A percentile compares a stretch with the other conserved stretches of the same genome.
Evolutionary conservation across 2,888 invertebrate species (phyloP).

Genomic region (Tuta absoluta): DNA sequence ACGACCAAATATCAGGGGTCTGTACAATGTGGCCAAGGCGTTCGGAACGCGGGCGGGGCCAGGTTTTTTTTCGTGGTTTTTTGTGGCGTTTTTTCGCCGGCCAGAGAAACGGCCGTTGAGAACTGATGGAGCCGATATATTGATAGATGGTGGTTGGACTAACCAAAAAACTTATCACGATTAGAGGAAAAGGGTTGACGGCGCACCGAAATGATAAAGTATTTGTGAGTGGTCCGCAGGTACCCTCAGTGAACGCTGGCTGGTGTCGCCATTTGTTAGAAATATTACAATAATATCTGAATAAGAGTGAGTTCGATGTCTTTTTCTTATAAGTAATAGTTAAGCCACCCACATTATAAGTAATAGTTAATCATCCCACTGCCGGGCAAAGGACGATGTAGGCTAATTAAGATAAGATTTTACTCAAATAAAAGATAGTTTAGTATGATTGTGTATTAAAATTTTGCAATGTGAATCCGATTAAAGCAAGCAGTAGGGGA

Average conservation of each 20-base stretch:
- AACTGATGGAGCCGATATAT: slow-evolving; percentile 30
- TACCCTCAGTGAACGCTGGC: slow-evolving; percentile 6
- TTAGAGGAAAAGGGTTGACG: slow-evolving; percentile 28
- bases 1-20: slow-evolving; percentile 26
- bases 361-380: too few species aligned
- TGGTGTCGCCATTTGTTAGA: background rate
- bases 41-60: slow-evolving; percentile 27
- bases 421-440: too few species aligned
- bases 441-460: too few species aligned
- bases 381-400: too few species aligned
- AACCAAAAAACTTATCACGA: slow-evolving; percentile 27
- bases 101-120: slow-evolving; percentile 27
- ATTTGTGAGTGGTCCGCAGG: background rate
- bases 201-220: slow-evolving; percentile 24
- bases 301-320: too few species aligned
- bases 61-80: slow-evolving; percentile 28
- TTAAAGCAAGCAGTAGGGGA: too few species aligned
- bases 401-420: too few species aligned
- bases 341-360: too few species aligned
- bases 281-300: background rate
- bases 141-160: slow-evolving; percentile 30
- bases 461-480: too few species aligned
- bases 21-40: slow-evolving; percentile 31
- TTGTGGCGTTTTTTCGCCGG: slow-evolving; percentile 26
- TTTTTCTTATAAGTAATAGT: too few species aligned